Evolutionary conservation across 2,888 invertebrate genomes (phyloP).

Genomic region (Xiphydria camelus): DNA sequence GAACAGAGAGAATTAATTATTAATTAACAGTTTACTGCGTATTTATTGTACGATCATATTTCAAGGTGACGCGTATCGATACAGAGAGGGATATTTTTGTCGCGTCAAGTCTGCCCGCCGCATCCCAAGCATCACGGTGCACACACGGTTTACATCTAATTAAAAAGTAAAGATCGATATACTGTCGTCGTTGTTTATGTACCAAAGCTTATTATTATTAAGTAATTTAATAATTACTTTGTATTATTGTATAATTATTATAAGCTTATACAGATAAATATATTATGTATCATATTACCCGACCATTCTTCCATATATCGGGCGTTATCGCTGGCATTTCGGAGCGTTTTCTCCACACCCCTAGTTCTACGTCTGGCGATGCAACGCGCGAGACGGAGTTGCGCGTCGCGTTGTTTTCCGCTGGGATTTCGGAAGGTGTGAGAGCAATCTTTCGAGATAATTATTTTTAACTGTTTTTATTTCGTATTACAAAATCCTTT

Average conservation of each 20-base stretch:
- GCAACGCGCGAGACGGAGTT: no score
- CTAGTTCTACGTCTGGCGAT: no score
- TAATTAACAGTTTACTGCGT: slow-evolving; percentile 1
- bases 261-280: slow-evolving; percentile 52
- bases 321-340: no score
- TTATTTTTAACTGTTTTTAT: slow-evolving; percentile 5
- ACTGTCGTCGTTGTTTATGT: slow-evolving; percentile 54
- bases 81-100: slow-evolving; percentile 11
- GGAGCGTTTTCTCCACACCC: no score
- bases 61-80: not conserved
- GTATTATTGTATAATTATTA: slow-evolving; percentile 53
- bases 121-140: slow-evolving; percentile 5
- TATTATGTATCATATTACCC: slow-evolving; percentile 47
- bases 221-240: slow-evolving; percentile 55
- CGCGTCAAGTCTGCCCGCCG: slow-evolving; percentile 7
- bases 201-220: slow-evolving; percentile 57
- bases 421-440: no score
- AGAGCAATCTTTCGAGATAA: no score
- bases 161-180: slow-evolving; percentile 23
- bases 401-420: no score
- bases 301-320: not conserved
- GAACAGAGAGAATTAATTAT: not conserved
- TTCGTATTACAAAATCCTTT: slow-evolving; percentile 16
- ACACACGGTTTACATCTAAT: slow-evolving; percentile 5
- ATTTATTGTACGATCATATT: no score